phyloP scores from a whole-genome alignment of 2,113 vertebrate genomes.

The Seriola rivoliana region DNA sequence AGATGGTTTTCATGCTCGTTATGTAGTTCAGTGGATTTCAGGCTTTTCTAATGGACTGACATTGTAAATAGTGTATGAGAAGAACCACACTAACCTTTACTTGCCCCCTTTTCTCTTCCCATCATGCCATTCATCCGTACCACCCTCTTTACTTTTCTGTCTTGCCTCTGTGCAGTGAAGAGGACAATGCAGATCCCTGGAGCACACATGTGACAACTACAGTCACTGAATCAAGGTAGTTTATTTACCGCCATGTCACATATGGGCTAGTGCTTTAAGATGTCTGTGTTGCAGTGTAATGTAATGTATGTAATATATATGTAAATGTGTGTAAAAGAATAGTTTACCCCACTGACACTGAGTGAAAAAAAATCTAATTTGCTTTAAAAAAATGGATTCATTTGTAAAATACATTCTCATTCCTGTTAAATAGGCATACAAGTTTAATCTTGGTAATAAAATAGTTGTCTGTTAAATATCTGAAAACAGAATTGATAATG shows the following conservation, averaged over 20 bases:
- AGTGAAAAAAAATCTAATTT: neutral
- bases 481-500: constrained; percentile 20
- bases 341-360: neutral
- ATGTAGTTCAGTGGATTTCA: constrained; percentile 64
- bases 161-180: constrained; percentile 35
- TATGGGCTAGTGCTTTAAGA: neutral
- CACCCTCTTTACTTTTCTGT: constrained; percentile 10
- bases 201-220: constrained; percentile 52
- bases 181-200: constrained; percentile 40
- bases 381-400: neutral
- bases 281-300: neutral
- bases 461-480: neutral
- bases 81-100: constrained; percentile 66
- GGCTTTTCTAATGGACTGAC: constrained; percentile 51
- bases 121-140: constrained; percentile 43
- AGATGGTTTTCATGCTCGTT: constrained; percentile 51
- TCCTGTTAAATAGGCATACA: constrained; percentile 2
- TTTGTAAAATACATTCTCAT: constrained; percentile 1
- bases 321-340: neutral
- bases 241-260: constrained; percentile 26
- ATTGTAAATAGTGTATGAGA: constrained; percentile 78
- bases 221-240: constrained; percentile 61
- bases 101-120: constrained; percentile 55
- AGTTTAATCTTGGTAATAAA: neutral
- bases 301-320: neutral